Conservation (phyloP, 2,797 vertebrate genomes). For the Distichodus sexfasciatus region DNA sequence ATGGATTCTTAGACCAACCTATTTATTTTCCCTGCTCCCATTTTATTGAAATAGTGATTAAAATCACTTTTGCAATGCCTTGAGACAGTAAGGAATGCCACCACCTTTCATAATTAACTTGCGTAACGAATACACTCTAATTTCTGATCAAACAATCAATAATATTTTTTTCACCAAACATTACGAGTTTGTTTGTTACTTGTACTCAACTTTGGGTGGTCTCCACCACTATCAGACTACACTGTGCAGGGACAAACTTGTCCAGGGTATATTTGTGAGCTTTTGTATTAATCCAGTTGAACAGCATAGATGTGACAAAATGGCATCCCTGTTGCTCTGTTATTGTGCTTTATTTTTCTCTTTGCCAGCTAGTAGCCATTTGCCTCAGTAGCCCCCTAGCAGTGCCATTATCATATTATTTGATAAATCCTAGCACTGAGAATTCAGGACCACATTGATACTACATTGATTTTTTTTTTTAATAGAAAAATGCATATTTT, state of each 20-base stretch:
- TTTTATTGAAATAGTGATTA: constrained; percentile 32
- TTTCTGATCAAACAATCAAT: not conserved
- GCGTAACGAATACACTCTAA: not conserved
- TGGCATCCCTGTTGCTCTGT: constrained; percentile 47
- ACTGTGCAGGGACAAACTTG: not conserved
- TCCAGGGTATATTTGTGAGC: not conserved
- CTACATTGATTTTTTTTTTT: constrained; percentile 73
- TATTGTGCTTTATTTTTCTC: constrained; percentile 47
- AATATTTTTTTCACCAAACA: not conserved
- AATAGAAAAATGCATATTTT: constrained; percentile 46
- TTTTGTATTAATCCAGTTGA: constrained; percentile 38
- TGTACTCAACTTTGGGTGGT: not conserved
- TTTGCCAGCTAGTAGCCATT: constrained; percentile 66
- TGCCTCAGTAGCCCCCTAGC: constrained; percentile 54
- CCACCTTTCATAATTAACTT: not conserved
- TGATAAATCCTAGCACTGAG: constrained; percentile 87
- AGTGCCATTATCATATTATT: constrained; percentile 75
- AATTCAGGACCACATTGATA: constrained; percentile 88
- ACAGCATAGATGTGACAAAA: constrained; percentile 21
- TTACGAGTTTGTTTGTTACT: not conserved
- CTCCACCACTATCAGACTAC: not conserved
- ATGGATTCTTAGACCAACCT: constrained; percentile 4
- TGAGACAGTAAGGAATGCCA: constrained; percentile 36
- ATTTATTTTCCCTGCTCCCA: constrained; percentile 68
- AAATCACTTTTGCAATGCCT: constrained; percentile 24